A percentile compares a stretch with the other conserved stretches of the same genome.
Evolutionary conservation across 92 coral and sea anemone species (phyloP).

Genomic region (Phymanthus crucifer): DNA sequence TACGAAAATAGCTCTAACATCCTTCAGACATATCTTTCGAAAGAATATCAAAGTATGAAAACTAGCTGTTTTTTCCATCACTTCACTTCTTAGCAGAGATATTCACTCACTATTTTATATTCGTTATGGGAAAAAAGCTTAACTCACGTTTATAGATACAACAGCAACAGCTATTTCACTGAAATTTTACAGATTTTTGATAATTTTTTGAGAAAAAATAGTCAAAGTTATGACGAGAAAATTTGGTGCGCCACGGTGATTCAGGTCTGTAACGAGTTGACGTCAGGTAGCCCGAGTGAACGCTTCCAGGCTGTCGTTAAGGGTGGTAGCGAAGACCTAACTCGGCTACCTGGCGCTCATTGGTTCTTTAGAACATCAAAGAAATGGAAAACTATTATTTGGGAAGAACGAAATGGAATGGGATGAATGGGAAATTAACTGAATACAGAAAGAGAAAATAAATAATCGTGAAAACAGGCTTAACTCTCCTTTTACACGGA

Average conservation of each 20-base stretch:
- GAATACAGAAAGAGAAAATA: slow-evolving; percentile 1
- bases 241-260: background rate
- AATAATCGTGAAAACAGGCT: background rate
- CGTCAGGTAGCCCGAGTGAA: slow-evolving; percentile 1
- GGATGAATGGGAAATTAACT: slow-evolving; percentile 10
- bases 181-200: background rate
- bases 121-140: background rate
- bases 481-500: background rate
- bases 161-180: too few species aligned
- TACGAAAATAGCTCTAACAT: too few species aligned
- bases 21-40: background rate
- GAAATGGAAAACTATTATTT: slow-evolving; percentile 5
- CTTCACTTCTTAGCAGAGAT: background rate
- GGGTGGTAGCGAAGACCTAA: background rate
- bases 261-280: background rate
- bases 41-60: background rate
- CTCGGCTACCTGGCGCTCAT: background rate
- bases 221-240: background rate
- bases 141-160: background rate
- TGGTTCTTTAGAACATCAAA: slow-evolving; percentile 1
- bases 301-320: background rate
- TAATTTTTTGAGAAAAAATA: background rate
- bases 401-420: slow-evolving; percentile 8
- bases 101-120: background rate
- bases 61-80: background rate